phyloP scores from a whole-genome alignment of 2,113 vertebrate species.

The Acrocephalus kingi region DNA sequence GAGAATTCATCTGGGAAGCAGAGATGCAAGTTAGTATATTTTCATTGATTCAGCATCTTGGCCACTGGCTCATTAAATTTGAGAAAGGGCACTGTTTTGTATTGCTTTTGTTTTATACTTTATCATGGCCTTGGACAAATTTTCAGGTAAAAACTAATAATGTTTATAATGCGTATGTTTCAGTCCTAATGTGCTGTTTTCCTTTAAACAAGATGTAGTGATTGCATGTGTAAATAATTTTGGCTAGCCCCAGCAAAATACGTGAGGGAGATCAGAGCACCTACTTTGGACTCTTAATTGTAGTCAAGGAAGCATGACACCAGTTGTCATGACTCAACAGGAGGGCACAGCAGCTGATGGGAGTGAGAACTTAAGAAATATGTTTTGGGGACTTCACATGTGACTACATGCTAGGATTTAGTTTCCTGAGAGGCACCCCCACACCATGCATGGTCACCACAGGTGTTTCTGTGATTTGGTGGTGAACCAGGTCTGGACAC shows the following conservation, averaged over 20 bases:
- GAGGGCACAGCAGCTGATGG: neutral
- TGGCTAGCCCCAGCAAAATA: neutral
- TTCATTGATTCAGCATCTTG: neutral
- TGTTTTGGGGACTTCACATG: neutral
- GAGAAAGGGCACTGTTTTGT: neutral
- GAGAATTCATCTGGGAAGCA: neutral
- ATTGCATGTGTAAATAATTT: neutral
- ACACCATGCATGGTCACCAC: neutral
- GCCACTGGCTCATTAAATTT: neutral
- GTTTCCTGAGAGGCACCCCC: neutral
- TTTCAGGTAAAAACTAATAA: neutral
- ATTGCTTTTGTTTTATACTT: neutral
- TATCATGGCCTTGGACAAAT: neutral
- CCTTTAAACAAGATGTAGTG: neutral
- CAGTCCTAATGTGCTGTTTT: neutral
- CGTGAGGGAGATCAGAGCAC: neutral
- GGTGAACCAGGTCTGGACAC: neutral
- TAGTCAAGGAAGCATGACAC: neutral
- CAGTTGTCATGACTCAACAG: neutral
- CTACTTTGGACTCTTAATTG: neutral
- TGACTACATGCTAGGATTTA: too few species aligned
- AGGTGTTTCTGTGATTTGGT: fast-evolving
- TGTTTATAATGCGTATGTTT: neutral
- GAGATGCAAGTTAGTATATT: neutral
- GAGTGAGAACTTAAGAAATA: neutral